Evolutionary conservation across 2,113 vertebrate genomes (phyloP), one percentile per base, ranked within the genome.

Genomic region (Ctenodactylus gundi): DNA sequence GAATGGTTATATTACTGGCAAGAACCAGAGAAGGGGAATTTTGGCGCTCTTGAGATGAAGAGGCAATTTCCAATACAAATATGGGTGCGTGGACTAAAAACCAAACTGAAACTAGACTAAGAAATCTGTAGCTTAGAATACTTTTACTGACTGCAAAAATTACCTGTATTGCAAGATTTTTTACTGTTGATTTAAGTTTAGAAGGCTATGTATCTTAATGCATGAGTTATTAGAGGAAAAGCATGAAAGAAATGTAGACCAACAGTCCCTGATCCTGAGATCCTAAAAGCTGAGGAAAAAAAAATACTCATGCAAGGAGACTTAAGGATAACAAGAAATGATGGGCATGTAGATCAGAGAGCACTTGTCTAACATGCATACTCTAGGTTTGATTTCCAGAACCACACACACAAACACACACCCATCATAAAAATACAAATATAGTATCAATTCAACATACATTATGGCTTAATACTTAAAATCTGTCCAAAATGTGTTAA

Each of bases 381-480:
- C 6, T 6, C 41, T n/a, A 11, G 31, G 41, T 44, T 64, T 41
- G 14, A 4, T 58, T 25, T 10, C n/a, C 77, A 58, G 23, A 20
- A 58, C 23, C 36, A 51, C 34, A n/a, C n/a, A n/a, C 34, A 55
- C 20, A 80, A 80, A 4, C 49, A 25, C 55, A 58, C n/a, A 41
- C 20, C 34, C 11, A 14, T 10, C 20, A 51, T 21, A 83, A 67
- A n/a, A 85, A 89, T 60, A 75, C 58, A 92, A 76, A 82, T 34
- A 80, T 34, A 27, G n/a, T 85, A 96, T 23, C 41, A 88, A 90
- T 20, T 87, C 85, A 90, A 36, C 44, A 70, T 41, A 88, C 18
- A 77, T 68, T 87, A 82, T 21, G 78, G 62, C 20, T 39, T 21
- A 58, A 9, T 23, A 93, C 25, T 85, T 72, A 94, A 68, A 91